A percentile compares a stretch with the other conserved stretches of the same genome.
phyloP scores from a whole-genome alignment of 2,888 invertebrate species.

The Herminia tarsipennalis region DNA sequence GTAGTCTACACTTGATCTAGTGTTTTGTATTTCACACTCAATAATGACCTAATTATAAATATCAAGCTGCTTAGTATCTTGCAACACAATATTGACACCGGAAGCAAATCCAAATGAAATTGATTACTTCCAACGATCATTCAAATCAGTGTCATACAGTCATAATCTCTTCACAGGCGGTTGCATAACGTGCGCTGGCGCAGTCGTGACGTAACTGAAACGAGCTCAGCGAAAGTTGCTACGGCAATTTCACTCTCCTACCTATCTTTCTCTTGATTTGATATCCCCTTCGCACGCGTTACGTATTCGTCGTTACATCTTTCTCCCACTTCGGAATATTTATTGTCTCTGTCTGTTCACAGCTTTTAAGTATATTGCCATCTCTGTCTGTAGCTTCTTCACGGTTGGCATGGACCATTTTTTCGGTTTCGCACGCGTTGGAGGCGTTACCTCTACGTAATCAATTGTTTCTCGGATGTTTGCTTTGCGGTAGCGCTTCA shows the following conservation, averaged over 20 bases:
- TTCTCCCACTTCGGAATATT: constrained; percentile 52
- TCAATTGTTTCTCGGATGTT: constrained; percentile 70
- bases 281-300: constrained; percentile 57
- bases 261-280: constrained; percentile 68
- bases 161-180: constrained; percentile 70
- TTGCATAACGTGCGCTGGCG: constrained; percentile 69
- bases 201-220: constrained; percentile 78
- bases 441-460: constrained; percentile 70
- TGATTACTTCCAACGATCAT: constrained; percentile 74
- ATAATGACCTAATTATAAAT: neutral
- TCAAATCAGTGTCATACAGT: constrained; percentile 80
- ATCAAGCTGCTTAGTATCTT: constrained; percentile 31
- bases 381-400: constrained; percentile 71
- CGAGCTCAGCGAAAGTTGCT: constrained; percentile 82
- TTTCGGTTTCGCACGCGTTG: constrained; percentile 74
- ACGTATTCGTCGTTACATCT: constrained; percentile 44
- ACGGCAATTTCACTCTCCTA: constrained; percentile 80
- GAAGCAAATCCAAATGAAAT: constrained; percentile 66
- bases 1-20: constrained; percentile 15
- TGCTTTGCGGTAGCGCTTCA: constrained; percentile 43
- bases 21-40: neutral
- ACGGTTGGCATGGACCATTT: constrained; percentile 66
- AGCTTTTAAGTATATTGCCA: constrained; percentile 48
- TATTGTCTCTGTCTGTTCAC: constrained; percentile 53
- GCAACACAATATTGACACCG: constrained; percentile 47